Conservation (phyloP, 2,888 invertebrate genomes). For the Oscheius sp. region DNA sequence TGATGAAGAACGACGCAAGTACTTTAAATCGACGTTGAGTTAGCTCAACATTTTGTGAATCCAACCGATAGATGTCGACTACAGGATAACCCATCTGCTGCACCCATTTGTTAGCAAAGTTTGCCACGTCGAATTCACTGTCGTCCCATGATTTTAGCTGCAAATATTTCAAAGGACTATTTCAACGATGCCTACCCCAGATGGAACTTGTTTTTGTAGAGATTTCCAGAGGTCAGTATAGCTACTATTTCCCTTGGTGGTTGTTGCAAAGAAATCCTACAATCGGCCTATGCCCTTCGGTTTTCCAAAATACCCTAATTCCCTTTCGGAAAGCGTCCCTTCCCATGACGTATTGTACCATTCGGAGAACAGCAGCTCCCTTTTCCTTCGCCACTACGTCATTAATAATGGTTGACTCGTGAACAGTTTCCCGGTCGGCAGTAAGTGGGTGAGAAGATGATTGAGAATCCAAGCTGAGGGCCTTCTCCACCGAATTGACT, state of each 20-base stretch:
- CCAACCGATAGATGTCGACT: constrained; percentile 61
- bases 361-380: constrained; percentile 72
- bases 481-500: constrained; percentile 41
- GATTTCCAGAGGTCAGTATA: constrained; percentile 37
- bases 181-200: not conserved
- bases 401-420: constrained; percentile 88
- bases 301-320: constrained; percentile 52
- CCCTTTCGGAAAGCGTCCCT: constrained; percentile 67
- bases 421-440: constrained; percentile 85
- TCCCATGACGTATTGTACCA: constrained; percentile 68
- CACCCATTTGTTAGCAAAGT: constrained; percentile 85
- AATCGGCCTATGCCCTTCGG: not conserved
- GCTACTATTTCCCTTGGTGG: constrained; percentile 28
- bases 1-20: not conserved
- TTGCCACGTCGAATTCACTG: constrained; percentile 66
- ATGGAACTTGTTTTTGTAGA: constrained; percentile 30
- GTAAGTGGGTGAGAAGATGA: constrained; percentile 87
- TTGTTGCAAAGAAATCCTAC: constrained; percentile 38
- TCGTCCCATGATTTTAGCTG: constrained; percentile 52
- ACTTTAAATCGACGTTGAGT: constrained; percentile 65
- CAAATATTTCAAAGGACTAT: not conserved
- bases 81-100: constrained; percentile 76
- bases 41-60: constrained; percentile 59
- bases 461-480: constrained; percentile 80
- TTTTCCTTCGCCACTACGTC: constrained; percentile 90